Evolutionary conservation across 1,140 invertebrate species (phyloP).

Genomic region (Drosophila pseudoobscura): DNA sequence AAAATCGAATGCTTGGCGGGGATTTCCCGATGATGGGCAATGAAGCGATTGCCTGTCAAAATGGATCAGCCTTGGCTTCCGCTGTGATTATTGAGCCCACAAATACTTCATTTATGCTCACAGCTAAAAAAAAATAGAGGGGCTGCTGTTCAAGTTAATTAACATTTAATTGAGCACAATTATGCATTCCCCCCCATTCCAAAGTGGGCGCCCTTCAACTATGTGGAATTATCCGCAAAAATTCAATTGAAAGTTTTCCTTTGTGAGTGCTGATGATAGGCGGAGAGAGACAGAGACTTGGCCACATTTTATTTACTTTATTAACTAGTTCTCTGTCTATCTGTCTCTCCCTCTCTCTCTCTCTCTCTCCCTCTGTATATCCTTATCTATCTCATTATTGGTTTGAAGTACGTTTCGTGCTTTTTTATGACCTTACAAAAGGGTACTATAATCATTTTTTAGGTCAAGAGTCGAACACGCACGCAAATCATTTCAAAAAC

Average conservation of each 20-base stretch:
- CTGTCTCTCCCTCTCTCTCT: too few relatives aligned
- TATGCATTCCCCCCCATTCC: background rate
- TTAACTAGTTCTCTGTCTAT: too few relatives aligned
- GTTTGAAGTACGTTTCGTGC: too few relatives aligned
- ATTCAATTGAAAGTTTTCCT: background rate
- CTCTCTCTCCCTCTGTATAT: too few relatives aligned
- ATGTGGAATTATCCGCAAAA: constrained; percentile 3
- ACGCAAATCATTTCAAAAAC: too few relatives aligned
- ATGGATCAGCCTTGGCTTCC: constrained; percentile 28
- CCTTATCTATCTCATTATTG: too few relatives aligned
- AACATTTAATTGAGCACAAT: constrained; percentile 7
- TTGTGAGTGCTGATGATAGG: background rate
- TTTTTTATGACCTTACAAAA: too few relatives aligned
- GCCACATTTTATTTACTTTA: too few relatives aligned
- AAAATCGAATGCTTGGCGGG: constrained; percentile 7
- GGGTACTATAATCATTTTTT: too few relatives aligned
- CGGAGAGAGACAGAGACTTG: background rate
- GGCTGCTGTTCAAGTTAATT: constrained; percentile 8
- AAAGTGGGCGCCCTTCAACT: constrained; percentile 14
- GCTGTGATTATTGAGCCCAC: background rate
- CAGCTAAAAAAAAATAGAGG: background rate
- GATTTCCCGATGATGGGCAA: constrained; percentile 30
- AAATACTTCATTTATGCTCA: too few relatives aligned
- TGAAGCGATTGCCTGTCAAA: constrained; percentile 45
- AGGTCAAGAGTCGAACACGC: too few relatives aligned